Conservation (phyloP, 2,797 vertebrate genomes). For the Lepus townsendii region DNA sequence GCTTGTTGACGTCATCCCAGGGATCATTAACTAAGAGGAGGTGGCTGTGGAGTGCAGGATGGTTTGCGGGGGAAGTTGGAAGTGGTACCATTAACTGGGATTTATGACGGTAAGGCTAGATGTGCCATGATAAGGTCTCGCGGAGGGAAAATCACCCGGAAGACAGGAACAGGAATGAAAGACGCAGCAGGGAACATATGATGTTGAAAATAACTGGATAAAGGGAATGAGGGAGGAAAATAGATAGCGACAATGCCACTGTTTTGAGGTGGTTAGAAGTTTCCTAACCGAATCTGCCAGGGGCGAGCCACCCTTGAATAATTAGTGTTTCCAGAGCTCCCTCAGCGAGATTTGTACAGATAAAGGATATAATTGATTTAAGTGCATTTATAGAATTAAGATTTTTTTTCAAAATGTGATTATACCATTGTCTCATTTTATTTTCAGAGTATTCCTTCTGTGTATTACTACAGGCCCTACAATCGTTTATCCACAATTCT, state of each 20-base stretch:
- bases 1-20: neutral
- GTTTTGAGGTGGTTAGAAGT: neutral
- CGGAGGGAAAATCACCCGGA: neutral
- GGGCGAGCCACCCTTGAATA: neutral
- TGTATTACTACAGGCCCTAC: neutral
- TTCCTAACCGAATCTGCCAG: neutral
- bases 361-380: neutral
- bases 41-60: neutral
- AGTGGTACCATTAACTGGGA: neutral
- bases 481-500: neutral
- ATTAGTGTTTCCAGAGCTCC: neutral
- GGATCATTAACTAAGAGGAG: neutral
- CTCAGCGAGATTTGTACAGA: neutral
- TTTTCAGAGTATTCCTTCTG: neutral
- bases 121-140: neutral
- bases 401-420: neutral
- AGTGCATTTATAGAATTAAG: conserved; percentile 15
- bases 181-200: neutral
- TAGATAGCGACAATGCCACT: neutral
- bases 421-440: neutral
- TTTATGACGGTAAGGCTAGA: neutral
- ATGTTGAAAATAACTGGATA: neutral
- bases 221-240: neutral
- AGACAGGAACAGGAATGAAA: neutral
- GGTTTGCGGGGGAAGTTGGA: neutral